Evolutionary conservation across 2,797 vertebrate species (phyloP).

Genomic region (Schizothorax lantsangensis): DNA sequence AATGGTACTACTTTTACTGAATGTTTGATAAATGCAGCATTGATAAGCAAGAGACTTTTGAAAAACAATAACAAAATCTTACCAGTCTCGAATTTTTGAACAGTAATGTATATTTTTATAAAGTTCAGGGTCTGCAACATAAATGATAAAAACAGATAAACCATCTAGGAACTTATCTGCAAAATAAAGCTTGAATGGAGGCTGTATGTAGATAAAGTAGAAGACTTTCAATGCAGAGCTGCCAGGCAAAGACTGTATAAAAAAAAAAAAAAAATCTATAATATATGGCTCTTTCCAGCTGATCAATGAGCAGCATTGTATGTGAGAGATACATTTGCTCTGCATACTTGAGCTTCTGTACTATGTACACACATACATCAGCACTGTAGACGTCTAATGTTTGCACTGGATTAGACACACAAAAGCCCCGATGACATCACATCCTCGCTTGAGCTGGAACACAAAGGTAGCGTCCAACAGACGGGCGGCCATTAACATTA

Average conservation of each 20-base stretch:
- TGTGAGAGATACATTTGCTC: neutral
- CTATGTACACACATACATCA: constrained; percentile 69
- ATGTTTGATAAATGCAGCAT: neutral
- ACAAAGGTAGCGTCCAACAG: constrained; percentile 66
- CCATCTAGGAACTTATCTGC: neutral
- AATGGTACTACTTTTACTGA: neutral
- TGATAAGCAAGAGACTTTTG: neutral
- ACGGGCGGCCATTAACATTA: constrained; percentile 59
- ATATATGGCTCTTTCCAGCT: neutral
- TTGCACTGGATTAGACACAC: constrained; percentile 52
- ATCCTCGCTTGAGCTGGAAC: constrained; percentile 63
- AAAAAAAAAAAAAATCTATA: neutral
- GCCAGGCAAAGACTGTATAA: neutral
- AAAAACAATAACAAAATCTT: neutral
- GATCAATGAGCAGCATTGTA: neutral
- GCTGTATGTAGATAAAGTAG: neutral
- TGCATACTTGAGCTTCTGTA: constrained; percentile 51
- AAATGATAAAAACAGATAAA: too few relatives aligned
- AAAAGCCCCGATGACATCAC: constrained; percentile 68
- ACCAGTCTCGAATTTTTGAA: neutral
- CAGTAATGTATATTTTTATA: neutral
- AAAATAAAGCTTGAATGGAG: neutral
- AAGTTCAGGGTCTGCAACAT: neutral
- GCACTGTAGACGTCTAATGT: constrained; percentile 52
- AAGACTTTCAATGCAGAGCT: neutral